Percentiles rank a stretch among this genome's conserved stretches.
These are phyloP conservation scores for Miniopterus natalensis DNA, from an alignment of 2,113 vertebrate species.

Conservation along the genomic window DNA sequence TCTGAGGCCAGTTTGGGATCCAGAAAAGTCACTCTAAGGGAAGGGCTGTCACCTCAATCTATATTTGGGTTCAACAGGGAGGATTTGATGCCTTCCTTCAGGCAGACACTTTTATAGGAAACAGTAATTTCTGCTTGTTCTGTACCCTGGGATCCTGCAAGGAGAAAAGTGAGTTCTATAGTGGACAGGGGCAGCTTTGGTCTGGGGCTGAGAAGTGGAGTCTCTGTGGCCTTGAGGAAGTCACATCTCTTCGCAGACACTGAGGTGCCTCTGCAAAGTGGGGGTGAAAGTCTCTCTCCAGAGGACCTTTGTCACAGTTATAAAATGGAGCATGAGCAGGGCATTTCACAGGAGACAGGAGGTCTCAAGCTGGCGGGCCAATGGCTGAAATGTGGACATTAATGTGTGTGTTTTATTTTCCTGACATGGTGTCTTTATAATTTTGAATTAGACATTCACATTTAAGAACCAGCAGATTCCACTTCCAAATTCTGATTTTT, in stretches of 20 bases:
- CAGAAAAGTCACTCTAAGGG: not conserved
- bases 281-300: not conserved
- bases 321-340: not conserved
- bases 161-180: not conserved
- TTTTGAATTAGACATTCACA: not conserved
- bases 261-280: not conserved
- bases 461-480: not conserved
- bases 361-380: not conserved
- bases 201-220: not conserved
- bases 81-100: not conserved
- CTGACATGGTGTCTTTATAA: fast-evolving
- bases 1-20: not conserved
- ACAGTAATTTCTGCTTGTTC: not conserved
- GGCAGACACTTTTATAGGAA: not conserved
- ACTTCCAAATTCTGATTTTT: not conserved
- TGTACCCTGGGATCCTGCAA: not conserved
- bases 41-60: not conserved
- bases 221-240: not conserved
- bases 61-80: not conserved
- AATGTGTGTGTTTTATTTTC: not conserved
- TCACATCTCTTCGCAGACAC: not conserved
- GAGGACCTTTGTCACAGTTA: not conserved
- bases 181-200: not conserved
- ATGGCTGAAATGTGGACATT: fast-evolving
- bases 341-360: not conserved